These are phyloP conservation scores for Cirrhinus molitorella DNA, from an alignment of 2,797 vertebrate genomes.

Conservation along the genomic window DNA sequence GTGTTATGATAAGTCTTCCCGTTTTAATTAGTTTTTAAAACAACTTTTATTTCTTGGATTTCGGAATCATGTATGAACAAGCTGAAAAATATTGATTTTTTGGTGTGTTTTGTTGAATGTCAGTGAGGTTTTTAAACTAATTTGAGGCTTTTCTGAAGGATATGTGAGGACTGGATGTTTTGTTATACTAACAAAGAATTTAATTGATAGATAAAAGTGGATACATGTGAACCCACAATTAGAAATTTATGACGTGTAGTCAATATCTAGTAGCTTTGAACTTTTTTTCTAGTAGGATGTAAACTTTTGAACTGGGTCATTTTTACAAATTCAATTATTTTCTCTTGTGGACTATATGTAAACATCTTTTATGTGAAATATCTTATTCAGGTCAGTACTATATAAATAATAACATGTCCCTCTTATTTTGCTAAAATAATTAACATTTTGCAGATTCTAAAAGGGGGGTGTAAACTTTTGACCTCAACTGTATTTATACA, in stretches of 20 bases:
- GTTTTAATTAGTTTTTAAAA: not conserved
- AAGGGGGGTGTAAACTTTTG: too few species aligned
- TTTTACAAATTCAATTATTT: too few species aligned
- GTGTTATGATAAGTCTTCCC: not conserved
- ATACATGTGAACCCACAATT: not conserved
- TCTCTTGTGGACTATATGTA: too few species aligned
- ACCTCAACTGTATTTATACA: not conserved
- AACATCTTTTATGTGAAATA: too few species aligned
- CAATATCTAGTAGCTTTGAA: not conserved
- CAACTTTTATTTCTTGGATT: not conserved
- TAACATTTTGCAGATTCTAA: too few species aligned
- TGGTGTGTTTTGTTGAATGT: not conserved
- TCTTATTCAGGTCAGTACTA: too few species aligned
- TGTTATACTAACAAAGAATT: not conserved
- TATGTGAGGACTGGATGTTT: not conserved
- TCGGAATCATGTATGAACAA: not conserved
- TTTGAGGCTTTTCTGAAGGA: not conserved
- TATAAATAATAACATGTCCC: too few species aligned
- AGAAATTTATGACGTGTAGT: not conserved
- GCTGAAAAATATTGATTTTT: not conserved
- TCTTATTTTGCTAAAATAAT: too few species aligned
- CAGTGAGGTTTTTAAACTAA: not conserved
- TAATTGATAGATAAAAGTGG: not conserved
- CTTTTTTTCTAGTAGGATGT: too few species aligned
- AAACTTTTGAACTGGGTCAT: too few species aligned